Evolutionary conservation across 2,888 invertebrate genomes (phyloP).

Genomic region (Oligia fasciuncula): DNA sequence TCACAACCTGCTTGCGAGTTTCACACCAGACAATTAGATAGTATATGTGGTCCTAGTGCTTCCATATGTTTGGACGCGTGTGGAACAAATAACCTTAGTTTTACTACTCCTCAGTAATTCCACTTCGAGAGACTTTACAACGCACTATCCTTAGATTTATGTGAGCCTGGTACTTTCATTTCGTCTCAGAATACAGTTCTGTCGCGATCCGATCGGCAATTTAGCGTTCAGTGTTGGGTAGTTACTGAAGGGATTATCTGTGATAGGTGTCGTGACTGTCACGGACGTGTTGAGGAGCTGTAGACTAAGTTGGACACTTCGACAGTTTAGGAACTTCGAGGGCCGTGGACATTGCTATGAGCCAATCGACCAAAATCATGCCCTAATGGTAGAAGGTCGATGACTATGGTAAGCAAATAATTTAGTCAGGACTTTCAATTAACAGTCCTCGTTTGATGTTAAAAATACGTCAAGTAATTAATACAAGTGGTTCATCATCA

Average conservation of each 20-base stretch:
- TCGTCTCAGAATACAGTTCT: constrained; percentile 5
- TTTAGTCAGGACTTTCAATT: background rate
- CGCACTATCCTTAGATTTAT: constrained; percentile 36
- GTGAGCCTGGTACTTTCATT: constrained; percentile 28
- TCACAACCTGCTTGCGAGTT: background rate
- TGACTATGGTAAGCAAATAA: background rate
- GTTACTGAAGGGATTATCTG: constrained; percentile 9
- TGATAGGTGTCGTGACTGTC: background rate
- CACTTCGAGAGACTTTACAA: constrained; percentile 29
- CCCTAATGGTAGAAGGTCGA: no score
- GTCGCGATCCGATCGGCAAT: constrained; percentile 8
- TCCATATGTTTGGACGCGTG: background rate
- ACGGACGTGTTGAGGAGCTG: background rate
- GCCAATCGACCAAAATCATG: background rate
- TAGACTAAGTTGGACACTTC: background rate
- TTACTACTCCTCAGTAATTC: constrained; percentile 23
- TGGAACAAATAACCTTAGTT: constrained; percentile 25
- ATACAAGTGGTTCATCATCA: no score
- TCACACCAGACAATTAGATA: background rate
- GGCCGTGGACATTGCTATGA: background rate
- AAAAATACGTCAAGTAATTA: background rate
- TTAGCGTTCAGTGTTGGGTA: background rate
- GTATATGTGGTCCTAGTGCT: constrained; percentile 7
- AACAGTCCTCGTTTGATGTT: background rate
- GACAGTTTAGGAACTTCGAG: background rate